phyloP scores from a whole-genome alignment of 2,113 vertebrate species.

The Leucoraja erinaceus region DNA sequence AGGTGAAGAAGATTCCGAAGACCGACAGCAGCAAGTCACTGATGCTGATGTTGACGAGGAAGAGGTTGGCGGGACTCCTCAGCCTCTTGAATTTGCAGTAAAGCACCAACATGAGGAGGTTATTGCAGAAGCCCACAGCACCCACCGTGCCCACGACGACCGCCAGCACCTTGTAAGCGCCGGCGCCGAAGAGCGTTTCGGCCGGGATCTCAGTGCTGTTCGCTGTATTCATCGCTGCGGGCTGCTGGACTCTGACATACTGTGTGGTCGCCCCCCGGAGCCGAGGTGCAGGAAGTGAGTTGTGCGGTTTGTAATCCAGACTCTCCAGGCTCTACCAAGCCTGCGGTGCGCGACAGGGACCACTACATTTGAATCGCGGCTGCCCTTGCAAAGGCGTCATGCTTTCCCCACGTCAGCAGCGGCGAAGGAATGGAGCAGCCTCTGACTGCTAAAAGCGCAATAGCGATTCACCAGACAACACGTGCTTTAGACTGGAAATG shows the following conservation, averaged over 20 bases:
- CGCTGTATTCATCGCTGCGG: constrained; percentile 54
- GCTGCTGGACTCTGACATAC: constrained; percentile 48
- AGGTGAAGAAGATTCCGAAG: constrained; percentile 71
- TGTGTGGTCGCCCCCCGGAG: constrained; percentile 27
- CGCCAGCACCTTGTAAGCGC: constrained; percentile 74
- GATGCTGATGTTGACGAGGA: constrained; percentile 76
- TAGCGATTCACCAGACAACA: neutral
- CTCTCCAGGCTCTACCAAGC: neutral
- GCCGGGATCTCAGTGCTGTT: constrained; percentile 52
- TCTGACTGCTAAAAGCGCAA: neutral
- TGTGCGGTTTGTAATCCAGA: neutral
- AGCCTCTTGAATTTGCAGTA: constrained; percentile 74
- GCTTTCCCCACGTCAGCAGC: neutral
- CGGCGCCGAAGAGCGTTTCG: constrained; percentile 57
- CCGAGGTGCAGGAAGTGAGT: neutral
- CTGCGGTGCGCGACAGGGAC: neutral
- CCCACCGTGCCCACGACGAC: constrained; percentile 70
- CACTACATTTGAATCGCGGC: neutral
- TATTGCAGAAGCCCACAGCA: constrained; percentile 71
- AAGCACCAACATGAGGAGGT: constrained; percentile 69
- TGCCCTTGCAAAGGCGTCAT: neutral
- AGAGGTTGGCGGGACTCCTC: constrained; percentile 69
- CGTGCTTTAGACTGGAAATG: neutral
- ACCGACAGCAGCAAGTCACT: constrained; percentile 73
- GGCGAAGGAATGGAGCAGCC: neutral